Base-by-base conservation (phyloP, 2,113 vertebrate species). In the Poeciliopsis occidentalis region DNA sequence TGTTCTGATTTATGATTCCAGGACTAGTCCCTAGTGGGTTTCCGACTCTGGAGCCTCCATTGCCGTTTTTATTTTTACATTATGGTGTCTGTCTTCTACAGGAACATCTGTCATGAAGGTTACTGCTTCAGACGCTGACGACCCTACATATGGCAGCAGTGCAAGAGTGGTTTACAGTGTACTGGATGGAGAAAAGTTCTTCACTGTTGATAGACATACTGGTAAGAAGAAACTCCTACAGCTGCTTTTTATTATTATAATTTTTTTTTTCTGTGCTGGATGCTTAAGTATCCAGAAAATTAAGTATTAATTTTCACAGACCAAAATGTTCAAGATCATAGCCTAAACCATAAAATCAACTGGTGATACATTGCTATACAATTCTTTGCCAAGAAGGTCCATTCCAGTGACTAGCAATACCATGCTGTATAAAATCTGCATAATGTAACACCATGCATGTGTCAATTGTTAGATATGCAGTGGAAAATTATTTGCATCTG, bases 71-170 rank as follows among this genome's bases (percentile, higher is more conserved):
- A 26, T 51, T 27, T 66, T 67, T n/a, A 78, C 72, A 81, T 72
- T 65, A 64, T 39, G 29, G 17, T 80, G 67, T 74, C 68, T 84
- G 2, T 83, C 72, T 68, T 68, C 69, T n/a, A 78, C 94, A 99
- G 98, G 97, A 83, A 98, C 98, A 0, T 98, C 98, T 0, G 97
- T 99, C 82, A 99, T 99, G 96, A 97, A 97, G 93, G 97, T 99
- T 75, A 96, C 96, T 83, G 98, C 98, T 0, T 97, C 96, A 0
- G 98, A 99, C 31, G 98, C 96, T 0, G 98, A 99, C 0, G 98
- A 99, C 90, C 98, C 97, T 64, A 96, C 96, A 0, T 99, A 99
- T 0, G 98, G 98, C 67, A 99, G 96, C 95, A 99, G 98, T 31
- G 98, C 98, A 62, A 89, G 96, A 67, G 94, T 99, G 54, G 95